Evolutionary conservation across 2,888 invertebrate genomes (phyloP), one percentile per base, ranked within the genome.

Genomic region (Perizoma affinitatum): DNA sequence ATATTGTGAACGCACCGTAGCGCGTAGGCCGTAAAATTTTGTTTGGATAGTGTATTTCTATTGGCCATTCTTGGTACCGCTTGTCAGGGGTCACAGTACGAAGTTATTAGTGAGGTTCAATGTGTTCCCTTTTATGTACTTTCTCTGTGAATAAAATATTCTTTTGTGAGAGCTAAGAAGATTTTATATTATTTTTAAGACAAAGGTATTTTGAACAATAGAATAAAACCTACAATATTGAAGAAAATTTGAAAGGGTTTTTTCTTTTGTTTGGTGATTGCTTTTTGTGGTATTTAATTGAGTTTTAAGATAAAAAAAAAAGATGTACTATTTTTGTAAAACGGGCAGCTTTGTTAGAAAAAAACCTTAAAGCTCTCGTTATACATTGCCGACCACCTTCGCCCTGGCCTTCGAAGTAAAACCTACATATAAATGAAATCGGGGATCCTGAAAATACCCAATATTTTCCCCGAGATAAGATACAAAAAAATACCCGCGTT

Each of bases 401-500:
- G 44, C 43, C 44, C 48, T 58, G 46, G 45, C 58, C 58, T 58
- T 49, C 49, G 51, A 53, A 42, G 59, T 69, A 74, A 76, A 75
- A 70, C 74, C 73, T 70, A n/a, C n/a, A n/a, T n/a, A 74, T 76
- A 79, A 79, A 80, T 77, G 76, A 76, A 75, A 76, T 63, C 73
- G 68, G 67, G 69, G 68, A 68, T 74, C 71, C 72, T 70, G 73
- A 79, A 77, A 75, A 79, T 80, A 66, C 59, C 80, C 76, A 86
- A 87, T 86, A 86, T 83, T 84, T 84, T 76, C 78, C 72, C 70
- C 69, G 65, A 84, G 86, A 89, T 87, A 88, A 86, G 85, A 88
- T 87, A 87, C 83, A 83, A 79, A 83, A 84, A 22, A 84, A 87
- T 86, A 84, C 87, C 85, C 82, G 78, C 78, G 81, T 87, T 87